Conservation (phyloP, 2,888 invertebrate species). For the Clivina fossor region DNA sequence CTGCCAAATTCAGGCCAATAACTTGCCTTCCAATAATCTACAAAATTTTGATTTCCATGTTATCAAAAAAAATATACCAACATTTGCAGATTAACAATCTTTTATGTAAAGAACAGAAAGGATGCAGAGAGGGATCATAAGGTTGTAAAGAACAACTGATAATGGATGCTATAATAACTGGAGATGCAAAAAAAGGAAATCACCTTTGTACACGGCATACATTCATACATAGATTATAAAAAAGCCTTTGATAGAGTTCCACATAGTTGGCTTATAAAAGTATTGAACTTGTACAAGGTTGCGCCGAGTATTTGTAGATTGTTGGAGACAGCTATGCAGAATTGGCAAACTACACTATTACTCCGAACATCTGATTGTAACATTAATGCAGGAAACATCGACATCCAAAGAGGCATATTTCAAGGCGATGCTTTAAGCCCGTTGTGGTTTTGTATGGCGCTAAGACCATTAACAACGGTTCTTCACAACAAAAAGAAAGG, state of each 20-base stretch:
- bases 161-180: slow-evolving; percentile 3
- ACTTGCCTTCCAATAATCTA: slow-evolving; percentile 5
- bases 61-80: slow-evolving; percentile 4
- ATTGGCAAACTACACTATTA: too few relatives aligned
- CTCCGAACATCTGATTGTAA: too few relatives aligned
- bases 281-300: too few relatives aligned
- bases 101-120: slow-evolving; percentile 2
- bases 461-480: slow-evolving; percentile 18
- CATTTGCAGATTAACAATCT: not conserved
- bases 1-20: slow-evolving; percentile 11
- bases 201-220: too few relatives aligned
- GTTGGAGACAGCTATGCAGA: too few relatives aligned
- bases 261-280: too few relatives aligned
- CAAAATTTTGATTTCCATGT: slow-evolving; percentile 7
- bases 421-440: slow-evolving; percentile 29
- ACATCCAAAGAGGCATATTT: slow-evolving; percentile 26
- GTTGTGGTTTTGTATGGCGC: slow-evolving; percentile 30
- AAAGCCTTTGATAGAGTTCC: too few relatives aligned
- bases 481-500: slow-evolving; percentile 13
- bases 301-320: too few relatives aligned
- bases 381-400: not conserved
- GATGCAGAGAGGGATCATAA: not conserved
- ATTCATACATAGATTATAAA: too few relatives aligned
- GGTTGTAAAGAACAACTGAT: slow-evolving; percentile 6
- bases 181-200: too few relatives aligned